Percentiles rank a stretch among this genome's conserved stretches.
Evolutionary conservation across 1,140 invertebrate genomes (phyloP).

Genomic region (Papilio polytes): DNA sequence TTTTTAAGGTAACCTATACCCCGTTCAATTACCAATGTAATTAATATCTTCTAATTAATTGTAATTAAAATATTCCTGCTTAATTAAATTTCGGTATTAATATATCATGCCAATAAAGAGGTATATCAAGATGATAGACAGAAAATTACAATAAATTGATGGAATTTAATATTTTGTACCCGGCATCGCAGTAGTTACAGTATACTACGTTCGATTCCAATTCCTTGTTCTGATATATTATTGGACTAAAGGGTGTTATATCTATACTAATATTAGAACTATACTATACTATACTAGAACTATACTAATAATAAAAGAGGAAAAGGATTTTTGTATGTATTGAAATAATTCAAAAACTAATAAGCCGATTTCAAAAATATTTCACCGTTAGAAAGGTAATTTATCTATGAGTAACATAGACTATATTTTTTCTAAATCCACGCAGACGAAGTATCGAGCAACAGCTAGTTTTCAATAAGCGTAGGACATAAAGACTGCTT

Average conservation of each 20-base stretch:
- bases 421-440: too few species aligned
- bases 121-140: neutral
- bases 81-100: conserved; percentile 2
- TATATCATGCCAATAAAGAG: conserved; percentile 6
- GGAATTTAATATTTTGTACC: neutral
- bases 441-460: too few species aligned
- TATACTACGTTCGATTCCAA: neutral
- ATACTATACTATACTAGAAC: too few species aligned
- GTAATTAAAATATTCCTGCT: neutral
- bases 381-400: too few species aligned
- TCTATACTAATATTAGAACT: too few species aligned
- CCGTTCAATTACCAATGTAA: conserved; percentile 2
- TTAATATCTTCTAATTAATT: conserved; percentile 12
- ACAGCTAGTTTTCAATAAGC: too few species aligned
- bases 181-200: neutral
- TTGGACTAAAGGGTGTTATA: neutral
- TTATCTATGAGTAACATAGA: too few species aligned
- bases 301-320: too few species aligned
- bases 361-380: too few species aligned
- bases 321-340: too few species aligned
- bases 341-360: too few species aligned
- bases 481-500: too few species aligned
- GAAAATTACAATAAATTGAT: neutral
- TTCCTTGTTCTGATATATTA: neutral
- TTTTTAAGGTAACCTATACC: neutral